Base-by-base conservation (phyloP, 2,797 vertebrate species). In the Acrossocheilus fasciatus region DNA sequence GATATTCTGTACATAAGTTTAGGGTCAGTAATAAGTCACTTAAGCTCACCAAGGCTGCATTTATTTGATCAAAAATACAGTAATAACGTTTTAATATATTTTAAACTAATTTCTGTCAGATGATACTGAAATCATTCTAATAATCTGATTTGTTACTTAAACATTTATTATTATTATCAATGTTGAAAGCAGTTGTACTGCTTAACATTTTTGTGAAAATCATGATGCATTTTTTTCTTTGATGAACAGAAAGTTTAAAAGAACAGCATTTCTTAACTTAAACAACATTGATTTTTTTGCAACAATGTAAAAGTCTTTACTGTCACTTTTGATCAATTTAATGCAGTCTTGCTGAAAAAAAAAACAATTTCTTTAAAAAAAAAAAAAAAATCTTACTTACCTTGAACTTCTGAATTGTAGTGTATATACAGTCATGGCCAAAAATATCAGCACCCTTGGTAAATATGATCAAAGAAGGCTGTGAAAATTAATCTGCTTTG, bases 271-370 rank as follows among this genome's bases (percentile, higher is more conserved):
- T 26, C 26, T 26, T 26, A 26, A 26, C 26, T 26, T 26, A 26
- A 26, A 26, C 26, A 26, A 26, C 26, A 26, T 26, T 26, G 26
- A 26, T 26, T n/a, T 52, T 62, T 45, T 73, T 73, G 1, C 45
- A 15, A 47, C 70, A 45, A 0, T 45, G 3, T 15, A 45, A 26
- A 26, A 12, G 62, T 47, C 12, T 47, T 43, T 45, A 14, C 20
- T n/a, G 30, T 68, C 64, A 9, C 30, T 70, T 72, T 72, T 72
- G 41, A 72, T 45, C 41, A 73, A 45, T 73, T 26, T n/a, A n/a
- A 43, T 45, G 10, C 69, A 15, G 11, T 11, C 69, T 73, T 26
- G 41, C 41, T 47, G 20, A 39, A 20, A 68, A 39, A 68, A 39
- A 39, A 41, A 70, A 41, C 2, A 4, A 39, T 36, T 18, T 15